Base-by-base conservation (phyloP, 1,140 invertebrate species). In the Euwallacea similis region DNA sequence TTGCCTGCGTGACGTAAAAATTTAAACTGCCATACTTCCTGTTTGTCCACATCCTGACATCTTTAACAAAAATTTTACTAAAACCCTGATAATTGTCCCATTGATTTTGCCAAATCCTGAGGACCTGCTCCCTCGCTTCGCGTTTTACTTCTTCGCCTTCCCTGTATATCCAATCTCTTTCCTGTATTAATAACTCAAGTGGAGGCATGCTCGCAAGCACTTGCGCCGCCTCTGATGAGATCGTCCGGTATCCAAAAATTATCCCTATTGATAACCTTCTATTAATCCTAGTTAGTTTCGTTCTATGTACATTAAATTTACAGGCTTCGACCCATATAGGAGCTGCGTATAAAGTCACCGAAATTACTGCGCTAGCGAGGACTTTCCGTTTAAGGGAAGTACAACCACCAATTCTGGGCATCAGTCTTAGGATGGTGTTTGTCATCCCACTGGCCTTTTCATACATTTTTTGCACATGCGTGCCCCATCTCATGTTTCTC, bases 121-220 rank as follows among this genome's bases (percentile, higher is more conserved):
- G n/a, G n/a, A n/a, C n/a, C n/a, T n/a, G n/a, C n/a, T n/a, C n/a
- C n/a, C n/a, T n/a, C n/a, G n/a, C n/a, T n/a, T n/a, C n/a, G n/a
- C n/a, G n/a, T n/a, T n/a, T n/a, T n/a, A n/a, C n/a, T n/a, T n/a
- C n/a, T n/a, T n/a, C n/a, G n/a, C n/a, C n/a, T n/a, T n/a, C n/a
- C n/a, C n/a, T n/a, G n/a, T n/a, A n/a, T n/a, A n/a, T n/a, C n/a
- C n/a, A n/a, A n/a, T n/a, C n/a, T n/a, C n/a, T n/a, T n/a, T n/a
- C n/a, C n/a, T n/a, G n/a, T n/a, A n/a, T n/a, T n/a, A n/a, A n/a
- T n/a, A n/a, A n/a, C n/a, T n/a, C n/a, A n/a, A n/a, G n/a, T n/a
- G 68, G 72, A 16, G 63, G 55, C 6, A 62, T 2, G 2, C 7
- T 46, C 11, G 72, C 62, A 11, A 73, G 10, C 3, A 71, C 72